A percentile compares a stretch with the other conserved stretches of the same genome.
Conservation (phyloP, 2,888 invertebrate genomes). For the Frankliniella intonsa region DNA sequence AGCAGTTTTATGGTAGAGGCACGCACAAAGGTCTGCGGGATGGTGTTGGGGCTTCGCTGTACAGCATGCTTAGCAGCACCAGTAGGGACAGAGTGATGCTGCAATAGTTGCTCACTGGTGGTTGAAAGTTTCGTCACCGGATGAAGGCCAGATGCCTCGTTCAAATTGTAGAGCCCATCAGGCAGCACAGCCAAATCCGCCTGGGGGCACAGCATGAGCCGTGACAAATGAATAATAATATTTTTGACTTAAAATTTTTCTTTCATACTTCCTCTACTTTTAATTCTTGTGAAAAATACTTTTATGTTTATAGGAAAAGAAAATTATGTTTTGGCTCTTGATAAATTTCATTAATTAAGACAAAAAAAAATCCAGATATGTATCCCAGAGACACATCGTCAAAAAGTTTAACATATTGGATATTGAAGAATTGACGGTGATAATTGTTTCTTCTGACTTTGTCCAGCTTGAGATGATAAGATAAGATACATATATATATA, state of each 20-base stretch:
- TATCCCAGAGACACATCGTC: not conserved
- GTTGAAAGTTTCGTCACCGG: slow-evolving; percentile 29
- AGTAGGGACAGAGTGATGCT: not conserved
- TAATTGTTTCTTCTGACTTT: too few relatives aligned
- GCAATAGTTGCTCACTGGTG: slow-evolving; percentile 33
- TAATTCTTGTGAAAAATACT: not conserved
- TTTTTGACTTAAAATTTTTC: not conserved
- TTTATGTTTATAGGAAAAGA: too few relatives aligned
- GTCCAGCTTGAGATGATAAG: too few relatives aligned
- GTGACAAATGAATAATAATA: not conserved
- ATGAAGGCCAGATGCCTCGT: slow-evolving; percentile 28
- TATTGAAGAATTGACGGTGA: not conserved
- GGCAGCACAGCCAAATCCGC: slow-evolving; percentile 25
- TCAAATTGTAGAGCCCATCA: slow-evolving; percentile 26
- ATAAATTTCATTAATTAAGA: not conserved
- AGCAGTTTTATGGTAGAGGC: slow-evolving; percentile 63
- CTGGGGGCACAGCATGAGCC: slow-evolving; percentile 25
- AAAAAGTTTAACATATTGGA: not conserved
- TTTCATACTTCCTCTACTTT: not conserved
- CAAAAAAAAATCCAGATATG: not conserved
- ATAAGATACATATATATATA: too few relatives aligned
- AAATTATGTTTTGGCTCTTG: too few relatives aligned
- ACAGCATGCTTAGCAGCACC: slow-evolving; percentile 24
- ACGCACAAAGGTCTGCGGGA: slow-evolving; percentile 58
- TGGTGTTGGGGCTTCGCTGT: slow-evolving; percentile 40